Evolutionary conservation across 2,797 vertebrate species (phyloP).

Genomic region (Danio aesculapii): DNA sequence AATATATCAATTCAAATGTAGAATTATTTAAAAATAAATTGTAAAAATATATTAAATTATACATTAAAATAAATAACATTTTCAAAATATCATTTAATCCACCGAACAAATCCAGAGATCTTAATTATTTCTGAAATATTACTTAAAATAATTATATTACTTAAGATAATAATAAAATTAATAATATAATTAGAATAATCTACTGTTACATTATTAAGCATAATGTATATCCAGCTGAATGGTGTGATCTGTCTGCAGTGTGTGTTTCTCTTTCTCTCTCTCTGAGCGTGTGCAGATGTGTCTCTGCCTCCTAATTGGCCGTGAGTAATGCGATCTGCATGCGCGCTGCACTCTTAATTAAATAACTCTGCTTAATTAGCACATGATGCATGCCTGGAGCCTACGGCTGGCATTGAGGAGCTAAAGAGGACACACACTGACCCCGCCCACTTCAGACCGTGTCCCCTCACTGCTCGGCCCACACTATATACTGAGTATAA

Average conservation of each 20-base stretch:
- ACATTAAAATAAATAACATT: too few relatives aligned
- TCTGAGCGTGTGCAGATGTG: constrained; percentile 52
- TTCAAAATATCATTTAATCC: too few relatives aligned
- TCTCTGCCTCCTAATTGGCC: constrained; percentile 78
- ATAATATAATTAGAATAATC: too few relatives aligned
- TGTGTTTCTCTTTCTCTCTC: constrained; percentile 39
- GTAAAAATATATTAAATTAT: too few relatives aligned
- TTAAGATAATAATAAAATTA: too few relatives aligned
- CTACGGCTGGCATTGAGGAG: constrained; percentile 66
- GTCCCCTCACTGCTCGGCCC: not conserved
- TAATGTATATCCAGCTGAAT: not conserved
- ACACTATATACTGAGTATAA: not conserved
- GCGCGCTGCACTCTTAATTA: constrained; percentile 87
- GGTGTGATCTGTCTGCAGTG: not conserved
- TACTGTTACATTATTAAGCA: not conserved
- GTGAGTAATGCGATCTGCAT: constrained; percentile 85
- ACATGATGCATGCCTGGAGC: constrained; percentile 83
- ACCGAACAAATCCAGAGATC: too few relatives aligned
- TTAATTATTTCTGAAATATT: too few relatives aligned
- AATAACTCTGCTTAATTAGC: constrained; percentile 90
- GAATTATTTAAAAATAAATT: too few relatives aligned
- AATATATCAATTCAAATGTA: too few relatives aligned
- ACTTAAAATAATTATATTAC: too few relatives aligned
- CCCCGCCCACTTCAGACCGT: not conserved
- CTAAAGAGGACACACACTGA: not conserved